Percentiles rank a stretch among this genome's conserved stretches.
Conservation (phyloP, 1,140 invertebrate genomes). For the Tetragnatha versicolor region DNA sequence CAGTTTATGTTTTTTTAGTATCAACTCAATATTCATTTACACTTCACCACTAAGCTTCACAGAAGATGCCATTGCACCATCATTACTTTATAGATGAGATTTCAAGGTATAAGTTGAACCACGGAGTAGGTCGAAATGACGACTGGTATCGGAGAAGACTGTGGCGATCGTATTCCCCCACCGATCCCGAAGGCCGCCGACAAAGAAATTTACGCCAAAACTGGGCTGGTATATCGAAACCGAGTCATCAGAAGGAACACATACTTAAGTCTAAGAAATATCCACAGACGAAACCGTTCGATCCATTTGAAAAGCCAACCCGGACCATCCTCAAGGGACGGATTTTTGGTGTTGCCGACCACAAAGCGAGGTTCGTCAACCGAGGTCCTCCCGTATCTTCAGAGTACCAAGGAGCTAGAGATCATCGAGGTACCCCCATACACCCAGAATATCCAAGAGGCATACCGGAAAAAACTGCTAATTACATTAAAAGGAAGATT, state of each 20-base stretch:
- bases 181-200: background rate
- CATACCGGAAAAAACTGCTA: background rate
- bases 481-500: conserved; percentile 1
- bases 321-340: no score
- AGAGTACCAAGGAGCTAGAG: conserved; percentile 28
- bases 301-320: background rate
- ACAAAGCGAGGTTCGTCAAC: background rate
- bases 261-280: no score
- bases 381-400: background rate
- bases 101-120: background rate
- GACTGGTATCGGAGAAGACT: conserved; percentile 19
- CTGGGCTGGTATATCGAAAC: no score
- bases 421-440: background rate
- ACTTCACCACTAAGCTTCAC: no score
- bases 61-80: background rate
- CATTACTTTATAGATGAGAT: conserved; percentile 20
- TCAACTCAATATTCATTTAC: no score
- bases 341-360: background rate
- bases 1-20: no score
- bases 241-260: no score
- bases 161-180: background rate
- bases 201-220: background rate
- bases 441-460: background rate
- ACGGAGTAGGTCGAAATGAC: background rate
- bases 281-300: background rate